Conservation (phyloP, 2,888 invertebrate species). For the Tuta absoluta region DNA sequence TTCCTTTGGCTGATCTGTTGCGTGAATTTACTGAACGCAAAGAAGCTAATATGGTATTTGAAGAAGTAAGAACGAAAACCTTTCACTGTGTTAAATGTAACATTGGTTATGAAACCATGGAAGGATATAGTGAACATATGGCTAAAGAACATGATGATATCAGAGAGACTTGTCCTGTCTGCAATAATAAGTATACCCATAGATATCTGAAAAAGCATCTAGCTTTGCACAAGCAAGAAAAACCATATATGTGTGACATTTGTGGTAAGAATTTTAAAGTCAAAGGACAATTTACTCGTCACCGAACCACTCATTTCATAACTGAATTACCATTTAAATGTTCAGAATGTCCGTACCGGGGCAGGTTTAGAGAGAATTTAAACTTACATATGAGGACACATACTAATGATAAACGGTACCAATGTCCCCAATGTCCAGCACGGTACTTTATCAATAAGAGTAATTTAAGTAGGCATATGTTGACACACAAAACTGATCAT, state of each 20-base stretch:
- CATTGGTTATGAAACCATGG: constrained; percentile 52
- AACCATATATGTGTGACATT: constrained; percentile 64
- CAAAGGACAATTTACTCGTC: constrained; percentile 59
- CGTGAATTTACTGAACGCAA: constrained; percentile 37
- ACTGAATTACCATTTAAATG: constrained; percentile 29
- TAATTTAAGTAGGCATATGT: constrained; percentile 66
- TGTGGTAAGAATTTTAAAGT: constrained; percentile 66
- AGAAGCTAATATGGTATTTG: constrained; percentile 31
- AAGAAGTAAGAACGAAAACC: constrained; percentile 22
- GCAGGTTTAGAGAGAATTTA: constrained; percentile 64
- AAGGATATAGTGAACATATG: constrained; percentile 59
- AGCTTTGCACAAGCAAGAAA: constrained; percentile 50
- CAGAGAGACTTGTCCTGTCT: constrained; percentile 56
- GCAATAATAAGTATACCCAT: constrained; percentile 58
- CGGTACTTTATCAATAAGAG: constrained; percentile 69
- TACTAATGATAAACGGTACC: constrained; percentile 71
- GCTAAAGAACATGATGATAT: constrained; percentile 66
- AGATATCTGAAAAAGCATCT: constrained; percentile 62
- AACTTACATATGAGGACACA: constrained; percentile 73
- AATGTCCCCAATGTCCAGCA: constrained; percentile 63
- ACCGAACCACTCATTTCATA: constrained; percentile 62
- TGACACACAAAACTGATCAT: constrained; percentile 57
- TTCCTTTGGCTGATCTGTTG: constrained; percentile 2
- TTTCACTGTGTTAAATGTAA: constrained; percentile 57
- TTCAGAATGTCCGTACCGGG: constrained; percentile 60